A percentile compares a stretch with the other conserved stretches of the same genome.
phyloP scores from a whole-genome alignment of 2,113 vertebrate genomes.

The Ivindomyrus marchei region DNA sequence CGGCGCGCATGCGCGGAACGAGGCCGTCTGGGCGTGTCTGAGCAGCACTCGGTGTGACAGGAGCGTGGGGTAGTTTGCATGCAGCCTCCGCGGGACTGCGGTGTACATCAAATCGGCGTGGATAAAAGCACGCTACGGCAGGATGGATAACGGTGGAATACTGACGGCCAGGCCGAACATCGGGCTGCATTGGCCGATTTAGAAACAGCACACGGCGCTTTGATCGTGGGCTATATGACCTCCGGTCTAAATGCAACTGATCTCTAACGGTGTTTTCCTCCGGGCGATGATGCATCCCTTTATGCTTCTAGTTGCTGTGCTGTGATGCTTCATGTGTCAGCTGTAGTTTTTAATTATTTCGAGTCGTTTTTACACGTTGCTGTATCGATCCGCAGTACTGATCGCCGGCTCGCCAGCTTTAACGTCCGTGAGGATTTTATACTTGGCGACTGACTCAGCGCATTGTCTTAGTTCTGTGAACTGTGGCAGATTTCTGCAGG shows the following conservation, averaged over 20 bases:
- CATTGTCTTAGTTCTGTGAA: slow-evolving; percentile 10
- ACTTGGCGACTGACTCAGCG: slow-evolving; percentile 9
- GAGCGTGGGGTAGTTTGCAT: slow-evolving; percentile 30
- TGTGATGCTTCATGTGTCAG: neutral
- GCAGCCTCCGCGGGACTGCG: slow-evolving; percentile 39
- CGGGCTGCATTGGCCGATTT: neutral
- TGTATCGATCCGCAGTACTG: neutral
- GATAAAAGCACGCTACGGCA: neutral
- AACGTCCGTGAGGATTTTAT: neutral
- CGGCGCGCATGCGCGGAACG: slow-evolving; percentile 52
- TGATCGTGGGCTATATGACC: slow-evolving; percentile 43
- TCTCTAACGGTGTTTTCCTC: slow-evolving; percentile 26
- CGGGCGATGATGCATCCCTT: neutral
- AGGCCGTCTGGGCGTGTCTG: slow-evolving; percentile 56
- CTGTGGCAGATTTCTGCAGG: neutral
- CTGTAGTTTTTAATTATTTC: neutral
- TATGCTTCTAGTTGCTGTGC: neutral
- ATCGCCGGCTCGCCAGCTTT: neutral
- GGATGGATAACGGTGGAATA: slow-evolving; percentile 13
- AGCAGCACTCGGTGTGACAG: slow-evolving; percentile 33
- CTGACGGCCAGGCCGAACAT: neutral
- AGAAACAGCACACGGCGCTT: slow-evolving; percentile 18
- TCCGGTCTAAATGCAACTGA: slow-evolving; percentile 40
- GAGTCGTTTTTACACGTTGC: neutral
- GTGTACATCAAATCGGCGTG: slow-evolving; percentile 34